Evolutionary conservation across 2,888 invertebrate species (phyloP), one percentile per base, ranked within the genome.

Genomic region (Teleogryllus oceanicus): DNA sequence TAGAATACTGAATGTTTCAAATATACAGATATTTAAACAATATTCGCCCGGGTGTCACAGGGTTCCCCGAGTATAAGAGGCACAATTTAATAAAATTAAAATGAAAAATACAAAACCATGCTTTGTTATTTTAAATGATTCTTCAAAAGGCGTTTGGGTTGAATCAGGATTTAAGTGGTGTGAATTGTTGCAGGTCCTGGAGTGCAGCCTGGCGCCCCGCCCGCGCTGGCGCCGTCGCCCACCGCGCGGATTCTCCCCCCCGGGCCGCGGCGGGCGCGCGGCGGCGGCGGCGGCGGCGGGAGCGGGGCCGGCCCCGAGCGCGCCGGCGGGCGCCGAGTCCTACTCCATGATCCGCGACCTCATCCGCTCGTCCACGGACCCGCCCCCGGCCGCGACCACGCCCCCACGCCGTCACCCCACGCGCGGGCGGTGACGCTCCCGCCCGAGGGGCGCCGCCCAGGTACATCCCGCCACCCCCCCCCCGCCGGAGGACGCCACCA

Each of bases 211-310:
- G 20, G 50, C 8, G 51, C 80, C 37, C 24, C 77, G 20, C 62
- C 50, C 2, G 78, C 37, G 51, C 51, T 74, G n/a, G 62, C 62
- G 13, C 62, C 62, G 62, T 18, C 62, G 13, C 62, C 62, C 16
- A 79, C 80, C 18, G 79, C 81, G 16, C 81, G 82, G 79, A 82
- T 83, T n/a, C 78, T 83, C 37, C 16, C 16, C 16, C 16, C n/a
- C 0, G 16, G n/a, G n/a, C 13, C n/a, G 62, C 11, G 13, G 16
- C 62, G 13, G 16, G 16, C 4, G 62, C 16, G 62, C 62, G 13
- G 16, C 16, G 62, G 16, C 18, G 18, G 62, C 12, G 18, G 18
- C 18, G 62, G 62, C 0, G 3, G 4, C 62, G 13, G 16, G 62
- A 8, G 16, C 16, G 12, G 62, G 62, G n/a, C 12, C 62, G 8